Base-by-base conservation (phyloP, 2,113 vertebrate genomes). In the Colistium nudipinnis region DNA sequence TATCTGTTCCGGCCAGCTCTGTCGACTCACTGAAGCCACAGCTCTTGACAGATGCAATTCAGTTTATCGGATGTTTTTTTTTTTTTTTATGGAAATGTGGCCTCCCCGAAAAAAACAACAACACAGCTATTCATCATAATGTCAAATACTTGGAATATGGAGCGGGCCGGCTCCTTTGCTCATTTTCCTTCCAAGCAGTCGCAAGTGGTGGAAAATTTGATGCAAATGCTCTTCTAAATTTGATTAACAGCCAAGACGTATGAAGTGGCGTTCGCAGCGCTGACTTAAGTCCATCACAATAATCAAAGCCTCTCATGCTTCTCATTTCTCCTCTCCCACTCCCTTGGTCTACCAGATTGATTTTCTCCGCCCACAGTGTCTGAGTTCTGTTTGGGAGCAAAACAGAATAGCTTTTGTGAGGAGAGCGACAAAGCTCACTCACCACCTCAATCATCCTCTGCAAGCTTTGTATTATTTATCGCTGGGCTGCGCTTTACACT, bases 391-490 rank as follows among this genome's bases (percentile, higher is more conserved):
- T 76, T 60, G 76, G 70, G 70, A 85, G 72, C 67, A 54, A 76
- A 87, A 82, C 80, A 82, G 70, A 81, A 76, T 74, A 63, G 76
- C 69, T 79, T 83, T 83, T 80, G 79, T 82, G 71, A 74, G 68
- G 52, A 20, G 78, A 76, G 71, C 73, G 60, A 72, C 83, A 69
- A 16, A 57, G 39, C 66, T 85, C 70, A 25, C 67, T 75, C 81
- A 48, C 57, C 11, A 65, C 75, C 52, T 64, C 62, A 43, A 59
- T 73, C 80, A 62, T 80, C 74, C 67, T 51, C 67, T 61, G 48
- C 69, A 55, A 78, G 70, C 74, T 61, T 63, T 74, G 81, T 68
- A 74, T 88, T 84, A 82, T 89, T 85, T 81, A 85, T 78, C 81
- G 62, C 70, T 17, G 51, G 53, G 59, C 53, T 68, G 55, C n/a